Base-by-base conservation (phyloP, 2,113 vertebrate genomes). In the Myiagra hebetior region DNA sequence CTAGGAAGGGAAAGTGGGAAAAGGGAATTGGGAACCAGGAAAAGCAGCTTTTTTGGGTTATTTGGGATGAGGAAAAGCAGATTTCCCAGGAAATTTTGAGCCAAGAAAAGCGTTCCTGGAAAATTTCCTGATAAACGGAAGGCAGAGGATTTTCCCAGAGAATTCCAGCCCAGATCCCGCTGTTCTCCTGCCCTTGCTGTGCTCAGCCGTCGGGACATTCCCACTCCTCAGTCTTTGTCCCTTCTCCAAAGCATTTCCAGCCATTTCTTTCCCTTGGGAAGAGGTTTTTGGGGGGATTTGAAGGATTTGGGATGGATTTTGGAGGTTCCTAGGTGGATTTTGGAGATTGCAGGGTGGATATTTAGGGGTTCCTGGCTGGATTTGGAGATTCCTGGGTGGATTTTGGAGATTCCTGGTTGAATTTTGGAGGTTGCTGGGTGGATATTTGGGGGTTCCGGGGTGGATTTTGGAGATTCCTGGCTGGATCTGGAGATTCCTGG, bases 361-460 rank as follows among this genome's bases (percentile, higher is more conserved):
- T n/a, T 53, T 46, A 23, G 47, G 8, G 7, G 47, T 50, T 50
- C 49, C 24, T 15, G 49, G 24, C 1, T 50, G 24, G 49, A 50
- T 26, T 49, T 49, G 16, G 16, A 53, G 50, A 28, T 18, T 53
- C 11, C 52, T 19, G 52, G 30, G 1, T 53, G 28, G 52, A 18
- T 53, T 53, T n/a, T 24, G 14, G n/a, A 16, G 4, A 6, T 59
- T 60, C 6, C 15, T 8, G 15, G 22, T 0, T 11, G 23, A 33
- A 50, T 37, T 16, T 57, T 59, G n/a, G 57, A 16, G 2, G 7
- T 37, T 26, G 3, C 9, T 35, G 56, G 20, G 0, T 56, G 20
- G 31, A n/a, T n/a, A n/a, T 35, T 27, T 24, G 22, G n/a, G 17
- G 15, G 3, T 20, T 33, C 2, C 7, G 13, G 11, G 30, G 0